These are phyloP conservation scores for Dendrocincla fuliginosa DNA, from an alignment of 2,797 vertebrate genomes.

Conservation along the genomic window DNA sequence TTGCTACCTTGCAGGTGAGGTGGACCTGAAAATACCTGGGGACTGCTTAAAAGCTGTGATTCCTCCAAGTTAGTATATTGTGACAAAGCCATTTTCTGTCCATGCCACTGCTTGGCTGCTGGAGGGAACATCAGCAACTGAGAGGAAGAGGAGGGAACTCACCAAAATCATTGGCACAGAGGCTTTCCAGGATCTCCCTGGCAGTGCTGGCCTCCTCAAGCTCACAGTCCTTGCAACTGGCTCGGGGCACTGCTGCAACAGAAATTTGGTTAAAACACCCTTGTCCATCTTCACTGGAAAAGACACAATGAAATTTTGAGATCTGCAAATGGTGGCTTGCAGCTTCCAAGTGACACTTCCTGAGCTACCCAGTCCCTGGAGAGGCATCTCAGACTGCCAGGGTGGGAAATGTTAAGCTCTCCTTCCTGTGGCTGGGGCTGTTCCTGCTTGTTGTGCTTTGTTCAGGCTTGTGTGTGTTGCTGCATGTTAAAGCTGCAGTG, in stretches of 20 bases:
- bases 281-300: background rate
- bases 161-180: constrained; percentile 87
- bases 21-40: background rate
- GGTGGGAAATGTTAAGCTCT: background rate
- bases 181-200: constrained; percentile 82
- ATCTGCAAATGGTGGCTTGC: background rate
- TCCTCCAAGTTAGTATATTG: background rate
- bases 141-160: constrained; percentile 36
- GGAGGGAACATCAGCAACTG: background rate
- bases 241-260: constrained; percentile 77
- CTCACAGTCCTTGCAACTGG: constrained; percentile 87
- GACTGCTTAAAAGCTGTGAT: background rate
- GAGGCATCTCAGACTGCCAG: background rate
- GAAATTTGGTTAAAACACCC: background rate
- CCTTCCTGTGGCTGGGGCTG: background rate
- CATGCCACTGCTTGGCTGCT: background rate
- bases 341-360: background rate
- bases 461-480: background rate
- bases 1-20: background rate
- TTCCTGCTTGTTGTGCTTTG: rapidly evolving
- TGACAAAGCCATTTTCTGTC: background rate
- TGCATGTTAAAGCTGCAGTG: background rate
- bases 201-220: constrained; percentile 79
- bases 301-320: background rate
- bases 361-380: background rate